Conservation (phyloP, 2,888 invertebrate genomes). For the Heliothis peltigera region DNA sequence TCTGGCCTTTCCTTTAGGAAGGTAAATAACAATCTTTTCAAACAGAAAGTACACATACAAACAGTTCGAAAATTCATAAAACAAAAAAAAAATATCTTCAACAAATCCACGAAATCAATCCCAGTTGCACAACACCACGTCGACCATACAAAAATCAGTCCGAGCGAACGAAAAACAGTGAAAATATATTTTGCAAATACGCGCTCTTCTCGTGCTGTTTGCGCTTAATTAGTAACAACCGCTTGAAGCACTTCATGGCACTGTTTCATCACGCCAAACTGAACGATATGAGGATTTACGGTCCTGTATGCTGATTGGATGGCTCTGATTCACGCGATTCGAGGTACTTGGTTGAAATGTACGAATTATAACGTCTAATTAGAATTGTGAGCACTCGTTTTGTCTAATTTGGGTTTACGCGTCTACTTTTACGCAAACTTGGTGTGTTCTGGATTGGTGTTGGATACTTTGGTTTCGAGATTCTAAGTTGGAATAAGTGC, state of each 20-base stretch:
- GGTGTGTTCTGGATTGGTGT: not conserved
- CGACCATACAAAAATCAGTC: slow-evolving; percentile 16
- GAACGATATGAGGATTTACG: slow-evolving; percentile 53
- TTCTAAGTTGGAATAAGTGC: not conserved
- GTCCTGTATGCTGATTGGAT: slow-evolving; percentile 51
- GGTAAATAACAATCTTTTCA: not conserved
- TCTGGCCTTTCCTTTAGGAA: no score
- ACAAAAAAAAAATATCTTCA: not conserved
- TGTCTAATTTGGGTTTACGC: slow-evolving; percentile 20
- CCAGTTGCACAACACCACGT: not conserved
- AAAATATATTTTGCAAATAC: slow-evolving; percentile 26
- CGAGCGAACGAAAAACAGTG: slow-evolving; percentile 10
- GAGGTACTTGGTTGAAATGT: slow-evolving; percentile 23
- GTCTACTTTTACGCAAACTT: slow-evolving; percentile 3
- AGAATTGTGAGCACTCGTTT: slow-evolving; percentile 24
- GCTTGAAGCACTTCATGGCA: slow-evolving; percentile 60
- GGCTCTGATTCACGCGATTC: slow-evolving; percentile 33
- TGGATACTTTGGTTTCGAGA: not conserved
- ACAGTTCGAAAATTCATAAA: not conserved
- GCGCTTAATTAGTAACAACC: slow-evolving; percentile 64
- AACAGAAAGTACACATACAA: not conserved
- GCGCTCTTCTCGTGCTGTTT: slow-evolving; percentile 45
- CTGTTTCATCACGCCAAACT: slow-evolving; percentile 52
- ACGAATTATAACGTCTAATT: slow-evolving; percentile 44
- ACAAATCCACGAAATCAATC: slow-evolving; percentile 9